Evolutionary conservation across 2,888 invertebrate genomes (phyloP).

Genomic region (Podabrus alpinus): DNA sequence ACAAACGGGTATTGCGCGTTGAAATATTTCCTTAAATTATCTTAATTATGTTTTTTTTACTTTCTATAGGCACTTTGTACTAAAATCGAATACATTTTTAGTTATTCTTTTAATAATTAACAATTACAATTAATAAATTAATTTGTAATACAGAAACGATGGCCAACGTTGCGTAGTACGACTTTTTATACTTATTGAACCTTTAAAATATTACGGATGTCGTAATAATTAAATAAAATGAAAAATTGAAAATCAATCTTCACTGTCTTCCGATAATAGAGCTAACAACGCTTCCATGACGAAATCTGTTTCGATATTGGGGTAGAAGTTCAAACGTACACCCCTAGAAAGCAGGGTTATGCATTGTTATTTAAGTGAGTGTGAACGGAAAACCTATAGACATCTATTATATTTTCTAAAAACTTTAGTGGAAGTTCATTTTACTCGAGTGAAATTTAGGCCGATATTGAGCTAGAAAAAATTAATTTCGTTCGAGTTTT

Average conservation of each 20-base stretch:
- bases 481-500: too few relatives aligned
- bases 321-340: neutral
- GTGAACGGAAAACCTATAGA: neutral
- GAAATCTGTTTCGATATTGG: neutral
- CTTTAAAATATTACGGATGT: neutral
- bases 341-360: neutral
- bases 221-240: neutral
- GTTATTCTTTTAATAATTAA: neutral
- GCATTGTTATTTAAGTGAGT: neutral
- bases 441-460: neutral
- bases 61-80: neutral
- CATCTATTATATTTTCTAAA: neutral
- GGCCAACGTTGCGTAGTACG: neutral
- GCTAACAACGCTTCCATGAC: neutral
- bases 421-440: neutral
- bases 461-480: neutral
- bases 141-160: neutral
- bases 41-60: neutral
- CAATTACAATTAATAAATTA: neutral
- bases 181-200: neutral
- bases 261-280: neutral
- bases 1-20: conserved; percentile 26
- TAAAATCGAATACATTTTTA: neutral
- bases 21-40: conserved; percentile 22
- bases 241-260: neutral